Percentiles rank a stretch among this genome's conserved stretches.
These are phyloP conservation scores for Cydia fagiglandana DNA, from an alignment of 1,140 invertebrate species.

Conservation along the genomic window DNA sequence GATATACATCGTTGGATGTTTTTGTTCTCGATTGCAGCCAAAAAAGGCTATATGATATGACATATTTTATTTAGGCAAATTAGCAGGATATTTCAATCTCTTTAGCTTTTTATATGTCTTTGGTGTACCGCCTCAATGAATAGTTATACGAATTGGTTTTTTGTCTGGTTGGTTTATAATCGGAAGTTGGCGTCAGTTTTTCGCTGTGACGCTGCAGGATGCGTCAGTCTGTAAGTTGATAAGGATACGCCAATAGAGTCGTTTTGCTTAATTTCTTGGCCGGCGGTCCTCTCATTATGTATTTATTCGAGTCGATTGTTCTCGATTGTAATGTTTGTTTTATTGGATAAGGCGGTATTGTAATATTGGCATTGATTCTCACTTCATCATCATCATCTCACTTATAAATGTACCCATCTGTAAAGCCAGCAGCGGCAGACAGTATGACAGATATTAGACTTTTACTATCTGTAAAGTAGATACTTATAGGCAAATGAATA, in stretches of 20 bases:
- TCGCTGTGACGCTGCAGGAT: constrained; percentile 22
- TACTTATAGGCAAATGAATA: too few relatives aligned
- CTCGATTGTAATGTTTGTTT: constrained; percentile 7
- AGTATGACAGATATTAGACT: too few relatives aligned
- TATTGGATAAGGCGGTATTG: constrained; percentile 16
- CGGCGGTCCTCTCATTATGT: constrained; percentile 13
- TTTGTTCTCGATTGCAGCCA: constrained; percentile 61
- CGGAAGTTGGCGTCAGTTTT: constrained; percentile 44
- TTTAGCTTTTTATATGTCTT: constrained; percentile 45
- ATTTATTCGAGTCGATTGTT: not conserved
- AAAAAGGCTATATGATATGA: constrained; percentile 69
- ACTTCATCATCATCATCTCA: too few relatives aligned
- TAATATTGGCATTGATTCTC: too few relatives aligned
- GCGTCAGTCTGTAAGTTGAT: constrained; percentile 28
- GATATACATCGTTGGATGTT: constrained; percentile 67
- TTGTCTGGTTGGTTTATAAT: constrained; percentile 42
- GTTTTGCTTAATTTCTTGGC: constrained; percentile 37
- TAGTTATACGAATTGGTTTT: constrained; percentile 52
- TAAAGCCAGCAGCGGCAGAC: too few relatives aligned
- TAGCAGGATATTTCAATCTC: constrained; percentile 73
- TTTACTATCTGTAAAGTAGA: too few relatives aligned
- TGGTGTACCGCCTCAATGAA: constrained; percentile 63
- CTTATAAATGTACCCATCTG: too few relatives aligned
- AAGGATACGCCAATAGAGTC: constrained; percentile 32
- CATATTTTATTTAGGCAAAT: constrained; percentile 74